Base-by-base conservation (phyloP, 2,113 vertebrate genomes). In the Malurus melanocephalus region DNA sequence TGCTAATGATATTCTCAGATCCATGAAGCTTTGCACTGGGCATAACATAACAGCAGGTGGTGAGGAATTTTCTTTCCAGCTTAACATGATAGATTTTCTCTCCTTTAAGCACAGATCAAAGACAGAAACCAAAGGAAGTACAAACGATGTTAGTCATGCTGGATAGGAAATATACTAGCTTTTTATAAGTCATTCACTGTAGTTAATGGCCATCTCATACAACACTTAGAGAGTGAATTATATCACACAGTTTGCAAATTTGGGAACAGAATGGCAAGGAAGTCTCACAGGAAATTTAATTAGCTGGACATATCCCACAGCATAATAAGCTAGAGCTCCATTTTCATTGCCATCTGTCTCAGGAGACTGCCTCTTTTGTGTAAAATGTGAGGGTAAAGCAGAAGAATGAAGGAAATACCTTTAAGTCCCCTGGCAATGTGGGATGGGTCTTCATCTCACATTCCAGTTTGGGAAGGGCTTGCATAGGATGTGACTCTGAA, bases 381-480 rank as follows among this genome's bases (percentile, higher is more conserved):
- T 46, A 51, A 72, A 89, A 16, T 17, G 3, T 69, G 32, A 61
- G 5, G 7, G 32, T 42, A 88, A 86, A 84, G 27, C 30, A 80
- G 27, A 78, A 77, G 7, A 91, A 65, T 1, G 1, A 86, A 69
- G 13, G 8, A 61, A 77, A 35, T 8, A 32, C 14, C 16, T 33
- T 20, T 9, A 71, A 85, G 13, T 13, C 16, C 61, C 5, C n/a
- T n/a, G 13, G 10, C 3, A 65, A 38, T 2, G 0, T 15, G 22
- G 16, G 6, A 30, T 32, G 8, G 2, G 0, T 53, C 21, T 67
- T 60, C 17, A 24, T 46, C 2, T 61, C 2, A 1, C 17, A 24
- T 46, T 2, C 57, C 2, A 1, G 2, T 72, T 87, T 73, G 21
- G 17, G 11, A 57, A 30, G 6, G 12, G 9, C 9, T 55, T 52